phyloP scores from a whole-genome alignment of 2,888 invertebrate species.

The Auanema sp. region DNA sequence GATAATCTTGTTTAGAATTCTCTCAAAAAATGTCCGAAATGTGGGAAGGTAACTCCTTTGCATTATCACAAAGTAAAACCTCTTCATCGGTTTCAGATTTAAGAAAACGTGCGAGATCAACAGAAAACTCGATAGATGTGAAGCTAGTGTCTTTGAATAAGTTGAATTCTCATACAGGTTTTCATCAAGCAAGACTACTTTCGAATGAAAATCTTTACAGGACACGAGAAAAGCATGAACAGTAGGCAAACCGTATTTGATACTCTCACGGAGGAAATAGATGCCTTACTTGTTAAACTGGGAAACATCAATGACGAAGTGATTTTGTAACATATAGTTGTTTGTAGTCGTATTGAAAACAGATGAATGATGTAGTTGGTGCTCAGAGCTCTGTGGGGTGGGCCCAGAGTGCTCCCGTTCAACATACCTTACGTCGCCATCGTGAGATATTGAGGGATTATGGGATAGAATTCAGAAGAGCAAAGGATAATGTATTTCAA shows the following conservation, averaged over 20 bases:
- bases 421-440: constrained; percentile 91
- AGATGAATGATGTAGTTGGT: constrained; percentile 38
- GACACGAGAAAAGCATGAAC: too few species aligned
- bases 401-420: constrained; percentile 75
- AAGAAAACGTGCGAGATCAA: constrained; percentile 84
- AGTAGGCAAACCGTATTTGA: constrained; percentile 76
- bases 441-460: constrained; percentile 93
- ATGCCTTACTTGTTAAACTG: constrained; percentile 82
- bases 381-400: constrained; percentile 34
- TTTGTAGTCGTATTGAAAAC: constrained; percentile 3
- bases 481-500: constrained; percentile 73
- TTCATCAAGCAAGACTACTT: neutral
- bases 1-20: too few species aligned
- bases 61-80: neutral
- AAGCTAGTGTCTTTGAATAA: constrained; percentile 94
- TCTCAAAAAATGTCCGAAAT: constrained; percentile 8
- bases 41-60: constrained; percentile 14
- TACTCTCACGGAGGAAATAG: constrained; percentile 87
- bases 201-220: neutral
- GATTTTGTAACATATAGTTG: constrained; percentile 6
- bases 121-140: constrained; percentile 94
- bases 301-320: constrained; percentile 73
- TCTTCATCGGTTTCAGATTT: constrained; percentile 72
- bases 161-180: constrained; percentile 67
- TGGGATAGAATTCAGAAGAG: constrained; percentile 84